A percentile compares a stretch with the other conserved stretches of the same genome.
phyloP scores from a whole-genome alignment of 2,797 vertebrate species.

The Natrix natrix region DNA sequence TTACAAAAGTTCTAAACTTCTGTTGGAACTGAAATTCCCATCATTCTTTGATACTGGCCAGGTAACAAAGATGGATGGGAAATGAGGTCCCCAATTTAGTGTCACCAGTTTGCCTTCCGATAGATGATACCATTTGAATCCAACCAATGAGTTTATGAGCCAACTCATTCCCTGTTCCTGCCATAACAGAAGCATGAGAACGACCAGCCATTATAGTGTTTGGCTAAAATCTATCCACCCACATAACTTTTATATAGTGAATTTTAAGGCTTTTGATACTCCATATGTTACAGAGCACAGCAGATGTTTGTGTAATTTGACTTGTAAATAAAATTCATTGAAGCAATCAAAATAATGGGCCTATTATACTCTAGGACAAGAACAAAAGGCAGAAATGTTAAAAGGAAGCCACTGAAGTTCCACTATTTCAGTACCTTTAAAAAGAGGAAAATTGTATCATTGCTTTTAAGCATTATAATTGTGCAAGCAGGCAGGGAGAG shows the following conservation, averaged over 20 bases:
- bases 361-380: constrained; percentile 13
- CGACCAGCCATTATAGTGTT: background rate
- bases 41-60: background rate
- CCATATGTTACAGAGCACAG: background rate
- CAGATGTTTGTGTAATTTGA: constrained; percentile 34
- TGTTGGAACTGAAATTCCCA: background rate
- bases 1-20: background rate
- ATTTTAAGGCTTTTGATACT: constrained; percentile 20
- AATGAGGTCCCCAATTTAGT: background rate
- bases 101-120: background rate
- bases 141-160: background rate
- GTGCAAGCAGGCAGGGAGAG: background rate
- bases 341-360: constrained; percentile 31
- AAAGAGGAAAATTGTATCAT: background rate
- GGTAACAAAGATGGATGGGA: background rate
- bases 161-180: background rate
- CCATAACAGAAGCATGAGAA: background rate
- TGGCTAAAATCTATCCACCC: constrained; percentile 13
- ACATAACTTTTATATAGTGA: constrained; percentile 30
- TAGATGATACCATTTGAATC: background rate
- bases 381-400: constrained; percentile 13
- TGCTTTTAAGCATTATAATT: background rate
- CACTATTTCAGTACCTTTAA: background rate
- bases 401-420: background rate
- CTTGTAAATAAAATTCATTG: constrained; percentile 16